Conservation (phyloP, 2,113 vertebrate genomes). For the Tupaia tana region DNA sequence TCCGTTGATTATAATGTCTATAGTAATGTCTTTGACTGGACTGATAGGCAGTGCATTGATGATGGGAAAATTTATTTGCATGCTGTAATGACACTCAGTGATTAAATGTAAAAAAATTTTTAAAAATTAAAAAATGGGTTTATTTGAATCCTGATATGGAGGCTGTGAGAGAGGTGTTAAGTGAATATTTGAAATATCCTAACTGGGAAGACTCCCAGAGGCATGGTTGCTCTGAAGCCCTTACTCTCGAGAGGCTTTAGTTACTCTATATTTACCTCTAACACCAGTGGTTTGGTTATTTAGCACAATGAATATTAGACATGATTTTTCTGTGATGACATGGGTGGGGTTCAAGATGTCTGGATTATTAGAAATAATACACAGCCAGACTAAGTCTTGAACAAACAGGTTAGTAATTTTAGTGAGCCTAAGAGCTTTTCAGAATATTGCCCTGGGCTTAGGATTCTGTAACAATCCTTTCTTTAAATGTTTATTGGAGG, state of each 20-base stretch:
- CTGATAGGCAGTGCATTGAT: too few relatives aligned
- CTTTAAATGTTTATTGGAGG: background rate
- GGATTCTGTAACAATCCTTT: background rate
- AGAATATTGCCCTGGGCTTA: background rate
- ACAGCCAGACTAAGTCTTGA: background rate
- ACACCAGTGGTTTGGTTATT: background rate
- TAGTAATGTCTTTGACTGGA: too few relatives aligned
- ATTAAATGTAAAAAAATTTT: too few relatives aligned
- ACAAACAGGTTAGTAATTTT: background rate
- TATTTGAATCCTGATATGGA: background rate
- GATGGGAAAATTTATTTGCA: too few relatives aligned
- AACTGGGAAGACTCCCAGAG: background rate
- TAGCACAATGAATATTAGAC: background rate
- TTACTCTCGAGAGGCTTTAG: background rate
- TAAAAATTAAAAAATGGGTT: background rate
- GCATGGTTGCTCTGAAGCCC: background rate
- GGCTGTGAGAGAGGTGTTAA: background rate
- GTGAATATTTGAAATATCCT: background rate
- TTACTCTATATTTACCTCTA: background rate
- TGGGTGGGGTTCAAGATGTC: background rate
- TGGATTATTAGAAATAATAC: background rate
- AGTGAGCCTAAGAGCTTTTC: background rate
- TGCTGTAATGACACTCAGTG: too few relatives aligned
- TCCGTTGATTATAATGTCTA: too few relatives aligned
- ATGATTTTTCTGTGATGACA: background rate